Percentiles rank a stretch among this genome's conserved stretches.
Conservation (phyloP, 2,113 vertebrate genomes). For the Macaca nemestrina region DNA sequence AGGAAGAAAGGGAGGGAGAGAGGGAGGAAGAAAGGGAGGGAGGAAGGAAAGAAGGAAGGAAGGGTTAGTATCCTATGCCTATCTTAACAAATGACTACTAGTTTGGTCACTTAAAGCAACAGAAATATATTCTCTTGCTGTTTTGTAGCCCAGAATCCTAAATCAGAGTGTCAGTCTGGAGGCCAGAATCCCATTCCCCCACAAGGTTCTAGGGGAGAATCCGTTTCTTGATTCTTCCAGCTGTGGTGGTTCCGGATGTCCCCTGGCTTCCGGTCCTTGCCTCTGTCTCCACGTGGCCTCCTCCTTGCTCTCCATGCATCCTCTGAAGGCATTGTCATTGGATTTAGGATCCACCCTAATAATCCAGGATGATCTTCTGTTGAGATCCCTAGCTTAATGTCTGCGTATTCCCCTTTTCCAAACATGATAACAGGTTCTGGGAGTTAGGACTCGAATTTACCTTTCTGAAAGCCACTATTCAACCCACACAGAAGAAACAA, state of each 20-base stretch:
- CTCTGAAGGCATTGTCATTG: accelerated
- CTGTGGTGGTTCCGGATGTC: too few species aligned
- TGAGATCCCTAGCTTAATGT: neutral
- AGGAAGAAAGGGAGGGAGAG: accelerated
- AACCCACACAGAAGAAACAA: neutral
- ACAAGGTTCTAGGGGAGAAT: neutral
- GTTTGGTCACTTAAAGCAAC: neutral
- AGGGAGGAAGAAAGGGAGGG: too few species aligned
- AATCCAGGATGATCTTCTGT: too few species aligned
- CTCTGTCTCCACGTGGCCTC: neutral
- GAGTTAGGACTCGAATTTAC: accelerated
- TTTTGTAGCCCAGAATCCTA: neutral
- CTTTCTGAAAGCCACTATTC: neutral
- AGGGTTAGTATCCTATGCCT: neutral
- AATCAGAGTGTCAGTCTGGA: neutral
- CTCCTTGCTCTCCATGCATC: neutral
- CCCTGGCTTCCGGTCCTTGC: neutral
- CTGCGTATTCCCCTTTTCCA: neutral
- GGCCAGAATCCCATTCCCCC: neutral
- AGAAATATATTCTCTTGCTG: neutral
- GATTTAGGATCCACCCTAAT: too few species aligned
- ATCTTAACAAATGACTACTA: neutral
- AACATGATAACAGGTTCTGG: too few species aligned
- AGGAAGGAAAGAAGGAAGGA: neutral
- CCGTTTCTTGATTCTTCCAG: neutral